These are phyloP conservation scores for Acleris cristana DNA, from an alignment of 2,888 invertebrate species.

Conservation along the genomic window DNA sequence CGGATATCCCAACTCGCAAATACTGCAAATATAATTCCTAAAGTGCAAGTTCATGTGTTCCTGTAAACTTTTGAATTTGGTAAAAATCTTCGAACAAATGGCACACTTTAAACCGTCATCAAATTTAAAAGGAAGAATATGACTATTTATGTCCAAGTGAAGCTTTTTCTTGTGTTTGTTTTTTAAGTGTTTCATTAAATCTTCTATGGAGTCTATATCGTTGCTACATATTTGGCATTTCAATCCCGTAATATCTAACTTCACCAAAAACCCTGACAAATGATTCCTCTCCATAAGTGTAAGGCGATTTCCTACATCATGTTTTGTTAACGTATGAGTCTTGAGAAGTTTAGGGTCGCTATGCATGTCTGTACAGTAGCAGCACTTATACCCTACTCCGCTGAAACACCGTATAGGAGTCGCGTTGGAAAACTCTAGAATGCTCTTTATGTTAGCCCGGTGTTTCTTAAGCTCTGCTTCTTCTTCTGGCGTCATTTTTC, in stretches of 20 bases:
- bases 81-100: slow-evolving; percentile 56
- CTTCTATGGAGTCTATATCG: slow-evolving; percentile 1
- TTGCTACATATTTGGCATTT: slow-evolving; percentile 10
- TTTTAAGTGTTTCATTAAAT: slow-evolving; percentile 6
- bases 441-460: slow-evolving; percentile 19
- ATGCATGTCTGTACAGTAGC: slow-evolving; percentile 58
- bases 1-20: slow-evolving; percentile 17
- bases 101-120: slow-evolving; percentile 50
- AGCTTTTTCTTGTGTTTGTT: slow-evolving; percentile 48
- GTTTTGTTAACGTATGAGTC: slow-evolving; percentile 45
- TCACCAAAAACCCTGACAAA: slow-evolving; percentile 21
- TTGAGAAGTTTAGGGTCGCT: slow-evolving; percentile 27
- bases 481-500: slow-evolving; percentile 18
- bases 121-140: slow-evolving; percentile 30
- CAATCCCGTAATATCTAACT: slow-evolving; percentile 25
- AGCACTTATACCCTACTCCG: slow-evolving; percentile 43
- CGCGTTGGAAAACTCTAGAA: slow-evolving; percentile 31
- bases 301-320: slow-evolving; percentile 38
- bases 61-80: slow-evolving; percentile 45
- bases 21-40: slow-evolving; percentile 27
- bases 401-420: slow-evolving; percentile 29
- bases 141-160: slow-evolving; percentile 52
- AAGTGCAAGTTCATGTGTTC: slow-evolving; percentile 56
- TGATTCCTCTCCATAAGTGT: slow-evolving; percentile 16
- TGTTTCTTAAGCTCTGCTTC: slow-evolving; percentile 24